Percentiles rank a stretch among this genome's conserved stretches.
Conservation (phyloP, 2,113 vertebrate genomes). For the Brachypodius melanocephalos region DNA sequence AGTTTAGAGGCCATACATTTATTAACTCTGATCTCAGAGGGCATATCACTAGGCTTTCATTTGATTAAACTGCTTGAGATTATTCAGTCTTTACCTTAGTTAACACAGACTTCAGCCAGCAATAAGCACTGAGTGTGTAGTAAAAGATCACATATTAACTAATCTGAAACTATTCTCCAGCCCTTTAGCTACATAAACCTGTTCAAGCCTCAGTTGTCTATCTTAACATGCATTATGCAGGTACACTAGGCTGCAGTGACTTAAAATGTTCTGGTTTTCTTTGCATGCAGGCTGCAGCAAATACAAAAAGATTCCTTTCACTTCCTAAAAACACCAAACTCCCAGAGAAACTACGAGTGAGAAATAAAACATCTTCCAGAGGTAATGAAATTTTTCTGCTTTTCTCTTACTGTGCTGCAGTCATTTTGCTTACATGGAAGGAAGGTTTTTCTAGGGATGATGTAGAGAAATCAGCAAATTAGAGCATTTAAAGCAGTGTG, state of each 20-base stretch:
- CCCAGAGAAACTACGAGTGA: slow-evolving; percentile 75
- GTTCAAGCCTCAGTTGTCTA: neutral
- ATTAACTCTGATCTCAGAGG: neutral
- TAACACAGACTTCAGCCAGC: neutral
- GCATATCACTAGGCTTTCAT: neutral
- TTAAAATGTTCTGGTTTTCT: neutral
- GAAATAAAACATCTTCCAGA: slow-evolving; percentile 71
- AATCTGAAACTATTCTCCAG: slow-evolving; percentile 1
- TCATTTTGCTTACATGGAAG: neutral
- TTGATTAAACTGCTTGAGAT: neutral
- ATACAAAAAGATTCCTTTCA: slow-evolving; percentile 76
- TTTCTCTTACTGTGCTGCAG: neutral
- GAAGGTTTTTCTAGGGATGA: neutral
- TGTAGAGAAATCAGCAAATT: neutral
- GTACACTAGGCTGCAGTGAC: neutral
- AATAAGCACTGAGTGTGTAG: neutral
- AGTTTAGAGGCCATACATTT: neutral
- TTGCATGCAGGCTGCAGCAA: slow-evolving; percentile 66
- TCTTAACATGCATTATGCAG: neutral
- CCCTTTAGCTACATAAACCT: neutral
- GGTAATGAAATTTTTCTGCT: slow-evolving; percentile 56
- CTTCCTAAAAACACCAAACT: slow-evolving; percentile 82
- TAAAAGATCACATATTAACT: slow-evolving; percentile 38
- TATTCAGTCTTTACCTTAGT: neutral
- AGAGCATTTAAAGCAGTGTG: neutral